Base-by-base conservation (phyloP, 2,113 vertebrate species). In the Serranochromis macrocephalus region DNA sequence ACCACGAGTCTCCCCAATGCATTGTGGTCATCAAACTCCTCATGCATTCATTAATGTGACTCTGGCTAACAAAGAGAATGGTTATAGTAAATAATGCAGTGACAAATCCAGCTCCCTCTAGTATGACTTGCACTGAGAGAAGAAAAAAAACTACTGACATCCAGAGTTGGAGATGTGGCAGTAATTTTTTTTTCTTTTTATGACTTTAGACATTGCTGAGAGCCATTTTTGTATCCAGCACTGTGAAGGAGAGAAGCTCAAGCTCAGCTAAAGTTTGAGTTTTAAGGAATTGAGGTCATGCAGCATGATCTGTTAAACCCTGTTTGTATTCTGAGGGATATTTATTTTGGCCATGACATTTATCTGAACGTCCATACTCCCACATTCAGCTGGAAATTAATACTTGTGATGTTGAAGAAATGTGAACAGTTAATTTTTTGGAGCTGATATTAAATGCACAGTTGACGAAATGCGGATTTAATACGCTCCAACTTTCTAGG, bases 11-110 rank as follows among this genome's bases (percentile, higher is more conserved):
- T 89, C 92, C 94, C 91, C 85, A 7, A 84, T 93, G 92, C 92
- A 90, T 92, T 92, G 92, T 92, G 92, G 94, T 94, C 93, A 95
- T 94, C 92, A 95, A 89, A 93, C 90, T 93, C 83, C 84, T 95
- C 93, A 95, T 94, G 90, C 92, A 95, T 95, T 92, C 91, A 94
- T 96, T 95, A 92, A 95, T 94, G 91, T 26, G 82, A 83, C 90
- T 88, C 87, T 21, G 84, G 90, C 85, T 89, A 93, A 92, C 94
- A 93, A 93, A 96, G 91, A 90, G 84, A 94, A 90, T 86, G 82
- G 89, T 91, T 78, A 87, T 87, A 45, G 91, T 95, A 91, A 95
- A 95, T 94, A 94, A 96, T 95, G 91, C 89, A 95, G 87, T 19
- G 49, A 90, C 81, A 89, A 88, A 90, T 90, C 90, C 78, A 80